phyloP scores from a whole-genome alignment of 2,888 invertebrate species.

The Amphimallon solstitiale region DNA sequence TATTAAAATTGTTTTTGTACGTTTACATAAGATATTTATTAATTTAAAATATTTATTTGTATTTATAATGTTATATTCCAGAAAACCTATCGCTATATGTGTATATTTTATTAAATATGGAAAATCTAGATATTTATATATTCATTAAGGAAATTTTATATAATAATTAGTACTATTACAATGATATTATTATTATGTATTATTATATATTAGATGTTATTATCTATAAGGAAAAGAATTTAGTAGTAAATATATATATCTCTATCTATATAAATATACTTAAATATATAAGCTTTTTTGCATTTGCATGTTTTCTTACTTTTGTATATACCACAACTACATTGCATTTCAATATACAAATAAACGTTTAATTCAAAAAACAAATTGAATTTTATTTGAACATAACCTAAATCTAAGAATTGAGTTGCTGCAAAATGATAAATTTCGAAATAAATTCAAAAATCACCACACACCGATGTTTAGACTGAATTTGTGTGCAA shows the following conservation, averaged over 20 bases:
- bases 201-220: background rate
- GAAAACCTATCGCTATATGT: background rate
- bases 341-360: conserved; percentile 21
- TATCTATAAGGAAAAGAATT: conserved; percentile 3
- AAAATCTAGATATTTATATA: background rate
- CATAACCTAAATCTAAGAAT: too few species aligned
- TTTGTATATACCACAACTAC: conserved; percentile 49
- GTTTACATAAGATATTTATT: background rate
- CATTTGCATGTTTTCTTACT: conserved; percentile 53
- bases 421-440: too few species aligned
- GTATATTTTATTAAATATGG: too few species aligned
- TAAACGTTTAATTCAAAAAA: conserved; percentile 26
- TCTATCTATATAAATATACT: too few species aligned
- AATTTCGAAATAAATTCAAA: too few species aligned
- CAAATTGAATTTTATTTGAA: background rate
- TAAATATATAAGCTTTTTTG: conserved; percentile 38
- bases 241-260: conserved; percentile 9
- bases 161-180: background rate
- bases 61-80: background rate
- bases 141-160: background rate
- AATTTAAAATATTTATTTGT: background rate
- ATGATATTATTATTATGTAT: conserved; percentile 2
- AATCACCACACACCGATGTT: too few species aligned
- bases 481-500: too few species aligned
- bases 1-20: too few species aligned